These are phyloP conservation scores for Nipponia nippon DNA, from an alignment of 2,113 vertebrate species.

Conservation along the genomic window DNA sequence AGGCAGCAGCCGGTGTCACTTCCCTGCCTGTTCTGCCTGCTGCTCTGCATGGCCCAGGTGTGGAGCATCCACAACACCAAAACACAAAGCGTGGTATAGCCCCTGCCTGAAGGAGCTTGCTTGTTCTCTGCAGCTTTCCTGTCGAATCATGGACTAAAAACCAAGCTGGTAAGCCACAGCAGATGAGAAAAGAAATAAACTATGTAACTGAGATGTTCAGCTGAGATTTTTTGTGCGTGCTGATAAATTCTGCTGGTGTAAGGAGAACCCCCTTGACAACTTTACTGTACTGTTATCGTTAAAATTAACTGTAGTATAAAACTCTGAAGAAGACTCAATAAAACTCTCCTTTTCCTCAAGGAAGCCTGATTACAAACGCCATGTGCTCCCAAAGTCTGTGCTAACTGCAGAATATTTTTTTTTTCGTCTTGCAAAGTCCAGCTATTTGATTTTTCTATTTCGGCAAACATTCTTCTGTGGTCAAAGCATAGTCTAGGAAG, in stretches of 20 bases:
- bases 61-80: neutral
- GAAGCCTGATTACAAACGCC: neutral
- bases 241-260: neutral
- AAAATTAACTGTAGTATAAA: constrained; percentile 36
- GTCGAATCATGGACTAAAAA: neutral
- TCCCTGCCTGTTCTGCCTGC: neutral
- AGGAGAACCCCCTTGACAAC: neutral
- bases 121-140: neutral
- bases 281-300: neutral
- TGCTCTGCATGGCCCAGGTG: neutral
- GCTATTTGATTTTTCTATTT: neutral
- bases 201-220: neutral
- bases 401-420: neutral
- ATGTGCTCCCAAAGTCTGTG: neutral
- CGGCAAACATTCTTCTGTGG: neutral
- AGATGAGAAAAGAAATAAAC: neutral
- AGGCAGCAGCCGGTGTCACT: neutral
- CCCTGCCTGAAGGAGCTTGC: neutral
- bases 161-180: neutral
- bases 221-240: neutral
- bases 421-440: neutral
- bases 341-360: neutral
- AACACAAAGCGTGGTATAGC: neutral
- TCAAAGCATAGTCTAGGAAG: neutral
- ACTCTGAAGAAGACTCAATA: constrained; percentile 11